Evolutionary conservation across 37 sponge, comb jelly and placozoan genomes (phyloP), one percentile per base, ranked within the genome.

Genomic region (Halichondria panicea): DNA sequence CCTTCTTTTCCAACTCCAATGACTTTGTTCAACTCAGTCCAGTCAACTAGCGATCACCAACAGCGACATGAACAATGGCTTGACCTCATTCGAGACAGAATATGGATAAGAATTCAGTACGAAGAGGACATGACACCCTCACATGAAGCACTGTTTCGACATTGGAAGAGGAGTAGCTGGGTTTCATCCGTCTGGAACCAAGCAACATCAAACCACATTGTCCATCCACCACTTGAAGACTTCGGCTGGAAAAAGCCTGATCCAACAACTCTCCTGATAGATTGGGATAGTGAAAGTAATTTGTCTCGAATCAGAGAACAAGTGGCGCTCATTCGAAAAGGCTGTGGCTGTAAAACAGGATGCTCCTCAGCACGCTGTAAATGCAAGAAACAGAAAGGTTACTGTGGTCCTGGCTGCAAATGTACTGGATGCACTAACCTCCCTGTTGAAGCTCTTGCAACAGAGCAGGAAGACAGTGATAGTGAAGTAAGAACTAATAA

Each of bases 41-140:
- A 7, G 6, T 12, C 27, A 25, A 34, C 25, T 31, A 28, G 34
- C 7, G 32, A 13, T 18, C 25, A 22, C 46, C n/a, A n/a, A n/a
- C n/a, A n/a, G n/a, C n/a, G n/a, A n/a, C n/a, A n/a, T n/a, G n/a
- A n/a, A n/a, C n/a, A n/a, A n/a, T 79, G 80, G 80, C 45, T 79
- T n/a, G 35, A 68, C 2, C 35, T 41, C 42, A 34, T 79, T 4
- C 7, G 80, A 55, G 44, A 63, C n/a, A 65, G 31, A 31, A 46
- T 77, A 15, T 65, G 78, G 66, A 64, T 39, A 12, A 8, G 76
- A 66, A 48, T 66, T 6, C 27, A 32, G 7, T 67, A 63, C 48
- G 78, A 77, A 28, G 66, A 64, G n/a, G 78, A 77, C 65, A 77
- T 65, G 68, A 66, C 66, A 21, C 78, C 78, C 6, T 53, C 78